Evolutionary conservation across 2,113 vertebrate genomes (phyloP).

Genomic region (Mastomys coucha): DNA sequence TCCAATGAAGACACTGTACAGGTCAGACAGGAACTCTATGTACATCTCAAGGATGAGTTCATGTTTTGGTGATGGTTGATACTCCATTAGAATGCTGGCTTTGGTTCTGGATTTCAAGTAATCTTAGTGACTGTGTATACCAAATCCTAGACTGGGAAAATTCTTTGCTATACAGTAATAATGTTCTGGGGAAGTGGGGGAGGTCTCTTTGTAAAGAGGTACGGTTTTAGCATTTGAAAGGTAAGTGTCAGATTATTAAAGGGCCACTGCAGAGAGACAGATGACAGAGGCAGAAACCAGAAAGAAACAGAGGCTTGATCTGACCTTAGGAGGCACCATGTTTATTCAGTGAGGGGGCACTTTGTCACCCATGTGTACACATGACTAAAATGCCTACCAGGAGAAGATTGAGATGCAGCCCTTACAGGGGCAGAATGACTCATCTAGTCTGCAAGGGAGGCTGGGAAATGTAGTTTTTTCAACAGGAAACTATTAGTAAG

Average conservation of each 20-base stretch:
- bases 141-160: slow-evolving; percentile 57
- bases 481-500: slow-evolving; percentile 11
- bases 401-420: background rate
- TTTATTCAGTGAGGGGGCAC: background rate
- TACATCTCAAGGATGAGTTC: background rate
- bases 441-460: background rate
- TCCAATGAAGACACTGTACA: background rate
- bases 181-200: slow-evolving; percentile 13
- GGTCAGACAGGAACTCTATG: background rate
- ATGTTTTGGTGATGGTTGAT: slow-evolving; percentile 28
- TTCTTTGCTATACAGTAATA: slow-evolving; percentile 55
- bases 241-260: background rate
- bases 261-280: background rate
- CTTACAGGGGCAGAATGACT: background rate
- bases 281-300: too few species aligned
- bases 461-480: background rate
- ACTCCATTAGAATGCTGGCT: background rate
- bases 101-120: slow-evolving; percentile 71
- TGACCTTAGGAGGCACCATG: background rate
- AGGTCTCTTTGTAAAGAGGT: slow-evolving; percentile 27
- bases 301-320: background rate
- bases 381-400: background rate
- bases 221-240: background rate
- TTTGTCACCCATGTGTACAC: background rate
- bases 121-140: slow-evolving; percentile 40